Conservation (phyloP, 2,888 invertebrate genomes). For the Phania funesta region DNA sequence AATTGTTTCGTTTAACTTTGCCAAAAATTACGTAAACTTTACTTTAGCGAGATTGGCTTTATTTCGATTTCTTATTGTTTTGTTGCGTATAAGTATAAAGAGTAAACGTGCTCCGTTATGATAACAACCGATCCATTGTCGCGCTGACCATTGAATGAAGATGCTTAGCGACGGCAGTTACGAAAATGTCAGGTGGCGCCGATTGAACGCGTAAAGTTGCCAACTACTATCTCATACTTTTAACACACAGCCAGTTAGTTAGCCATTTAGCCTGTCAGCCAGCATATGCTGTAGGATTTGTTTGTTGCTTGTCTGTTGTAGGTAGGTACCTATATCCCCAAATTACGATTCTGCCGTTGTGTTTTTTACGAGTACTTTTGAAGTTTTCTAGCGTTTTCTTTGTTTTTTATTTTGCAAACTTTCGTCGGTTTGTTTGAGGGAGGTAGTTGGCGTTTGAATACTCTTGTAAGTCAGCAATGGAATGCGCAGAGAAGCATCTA, state of each 20-base stretch:
- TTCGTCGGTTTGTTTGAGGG: constrained; percentile 47
- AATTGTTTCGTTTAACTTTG: background rate
- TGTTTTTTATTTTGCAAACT: constrained; percentile 49
- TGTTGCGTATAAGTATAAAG: background rate
- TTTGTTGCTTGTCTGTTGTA: constrained; percentile 45
- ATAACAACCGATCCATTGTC: constrained; percentile 77
- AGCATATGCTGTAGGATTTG: constrained; percentile 49
- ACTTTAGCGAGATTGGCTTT: background rate
- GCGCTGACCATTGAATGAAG: constrained; percentile 79
- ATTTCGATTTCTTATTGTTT: constrained; percentile 32
- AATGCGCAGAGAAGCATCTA: constrained; percentile 63
- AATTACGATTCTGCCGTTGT: constrained; percentile 54
- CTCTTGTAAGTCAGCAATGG: constrained; percentile 52
- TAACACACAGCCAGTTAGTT: constrained; percentile 32
- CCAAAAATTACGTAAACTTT: constrained; percentile 44
- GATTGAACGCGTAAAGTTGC: constrained; percentile 67
- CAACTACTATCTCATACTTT: constrained; percentile 57
- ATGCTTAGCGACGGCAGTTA: constrained; percentile 70
- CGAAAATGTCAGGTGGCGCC: constrained; percentile 75
- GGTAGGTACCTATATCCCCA: constrained; percentile 39
- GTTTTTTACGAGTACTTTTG: constrained; percentile 16
- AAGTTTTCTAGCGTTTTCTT: constrained; percentile 29
- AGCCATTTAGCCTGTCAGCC: constrained; percentile 32
- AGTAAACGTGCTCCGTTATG: constrained; percentile 69
- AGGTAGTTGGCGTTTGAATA: constrained; percentile 49